Conservation (phyloP, 2,113 vertebrate species). For the Gambusia holbrooki region DNA sequence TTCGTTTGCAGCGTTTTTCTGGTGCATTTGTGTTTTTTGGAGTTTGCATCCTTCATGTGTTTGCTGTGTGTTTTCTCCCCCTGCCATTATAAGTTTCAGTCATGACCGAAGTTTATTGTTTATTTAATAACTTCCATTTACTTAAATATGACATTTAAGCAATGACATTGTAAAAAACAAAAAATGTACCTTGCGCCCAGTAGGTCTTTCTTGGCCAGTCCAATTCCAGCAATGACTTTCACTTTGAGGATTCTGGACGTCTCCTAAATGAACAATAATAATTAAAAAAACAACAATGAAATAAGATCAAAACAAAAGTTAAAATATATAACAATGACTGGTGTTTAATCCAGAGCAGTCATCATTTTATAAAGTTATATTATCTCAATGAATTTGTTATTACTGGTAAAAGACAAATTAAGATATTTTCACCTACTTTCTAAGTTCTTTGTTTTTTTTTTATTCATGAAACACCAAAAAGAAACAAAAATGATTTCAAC, state of each 20-base stretch:
- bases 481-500: background rate
- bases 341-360: too few relatives aligned
- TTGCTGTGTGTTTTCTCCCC: too few relatives aligned
- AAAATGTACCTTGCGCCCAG: slow-evolving; percentile 90
- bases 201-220: slow-evolving; percentile 96
- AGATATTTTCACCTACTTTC: too few relatives aligned
- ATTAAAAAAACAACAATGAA: background rate
- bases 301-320: background rate
- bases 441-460: too few relatives aligned
- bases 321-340: background rate
- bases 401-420: too few relatives aligned
- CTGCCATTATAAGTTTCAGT: too few relatives aligned
- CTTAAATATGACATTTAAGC: background rate
- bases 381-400: too few relatives aligned
- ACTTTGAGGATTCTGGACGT: slow-evolving; percentile 87
- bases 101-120: background rate
- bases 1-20: too few relatives aligned
- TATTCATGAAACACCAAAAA: too few relatives aligned
- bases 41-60: too few relatives aligned
- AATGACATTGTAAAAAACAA: background rate
- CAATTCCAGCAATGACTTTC: slow-evolving; percentile 91
- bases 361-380: too few relatives aligned
- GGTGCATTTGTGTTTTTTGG: too few relatives aligned
- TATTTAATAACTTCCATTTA: background rate
- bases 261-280: slow-evolving; percentile 76